These are phyloP conservation scores for Dufourea novaeangliae DNA, from an alignment of 1,140 invertebrate genomes.

Conservation along the genomic window DNA sequence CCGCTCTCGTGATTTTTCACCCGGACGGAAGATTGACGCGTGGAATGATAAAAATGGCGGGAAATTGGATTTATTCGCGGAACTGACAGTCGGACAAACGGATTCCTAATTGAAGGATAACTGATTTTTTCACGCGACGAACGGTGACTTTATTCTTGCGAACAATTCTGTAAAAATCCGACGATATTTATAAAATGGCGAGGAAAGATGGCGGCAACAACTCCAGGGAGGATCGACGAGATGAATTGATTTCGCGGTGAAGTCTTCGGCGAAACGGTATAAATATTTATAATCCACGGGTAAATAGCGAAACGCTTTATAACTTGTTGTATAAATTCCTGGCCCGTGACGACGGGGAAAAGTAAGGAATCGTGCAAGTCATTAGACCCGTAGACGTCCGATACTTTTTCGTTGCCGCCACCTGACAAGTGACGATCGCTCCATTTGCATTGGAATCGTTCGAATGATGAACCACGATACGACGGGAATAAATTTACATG, in stretches of 20 bases:
- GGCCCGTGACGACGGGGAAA: neutral
- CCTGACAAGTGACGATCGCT: slow-evolving; percentile 7
- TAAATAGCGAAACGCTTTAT: slow-evolving; percentile 8
- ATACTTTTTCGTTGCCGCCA: neutral
- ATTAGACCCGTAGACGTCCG: neutral
- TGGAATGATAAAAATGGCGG: no score
- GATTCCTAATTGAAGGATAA: no score
- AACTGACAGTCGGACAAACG: no score
- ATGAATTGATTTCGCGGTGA: neutral
- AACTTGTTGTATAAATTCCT: neutral
- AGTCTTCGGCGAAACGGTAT: neutral
- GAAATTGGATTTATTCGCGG: no score
- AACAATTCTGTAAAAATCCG: no score
- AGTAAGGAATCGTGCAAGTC: neutral
- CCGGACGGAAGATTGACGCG: no score
- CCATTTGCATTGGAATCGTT: slow-evolving; percentile 17
- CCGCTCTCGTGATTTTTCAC: no score
- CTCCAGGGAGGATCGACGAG: no score
- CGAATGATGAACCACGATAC: neutral
- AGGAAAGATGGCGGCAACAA: neutral
- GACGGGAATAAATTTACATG: slow-evolving; percentile 3
- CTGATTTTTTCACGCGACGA: no score
- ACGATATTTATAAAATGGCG: no score
- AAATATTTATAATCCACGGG: neutral
- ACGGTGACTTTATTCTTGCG: no score